Base-by-base conservation (phyloP, 2,888 invertebrate genomes). In the Ichneumoninae sp. region DNA sequence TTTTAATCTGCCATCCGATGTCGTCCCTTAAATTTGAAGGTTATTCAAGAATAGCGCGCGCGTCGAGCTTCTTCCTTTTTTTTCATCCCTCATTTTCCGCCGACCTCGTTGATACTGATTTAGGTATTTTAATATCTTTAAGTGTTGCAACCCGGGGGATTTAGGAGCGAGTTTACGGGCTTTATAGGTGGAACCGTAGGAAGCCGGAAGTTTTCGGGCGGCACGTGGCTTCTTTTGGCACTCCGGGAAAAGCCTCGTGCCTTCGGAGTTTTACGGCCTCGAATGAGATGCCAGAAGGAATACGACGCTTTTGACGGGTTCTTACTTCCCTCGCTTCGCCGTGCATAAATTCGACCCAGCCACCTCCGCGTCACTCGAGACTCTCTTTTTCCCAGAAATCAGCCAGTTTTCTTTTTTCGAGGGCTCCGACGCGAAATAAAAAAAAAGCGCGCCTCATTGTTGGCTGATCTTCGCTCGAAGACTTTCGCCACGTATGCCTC, bases 101-200 rank as follows among this genome's bases (percentile, higher is more conserved):
- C 63, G 33, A 6, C 4, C 63, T 63, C 13, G n/a, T 52, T 54
- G 78, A 74, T 78, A 74, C 71, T 74, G 74, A 83, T 83, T 83
- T 74, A 74, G 83, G 73, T 84, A 73, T 77, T 81, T 84, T 74
- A 84, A 84, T 81, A 84, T 78, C 73, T 65, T 44, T 78, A 81
- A 84, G 77, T 78, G 75, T 81, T 75, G 77, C 68, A 54, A 33
- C 36, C 10, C 22, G 70, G 81, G 50, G 63, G 47, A 30, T 63
- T 84, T 74, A 75, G 73, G 65, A 74, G 81, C 74, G 50, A 78
- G 84, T 81, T 81, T 78, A 81, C 70, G 81, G 57, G 69, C 66
- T 79, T 70, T 36, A 73, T 63, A 78, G 77, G 81, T 75, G 66
- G 79, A 47, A 47, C 57, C 33, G 36, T 4, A 65, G 75, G 68